phyloP scores from a whole-genome alignment of 2,113 vertebrate genomes.

The Stomatorhinus ivindoensis region DNA sequence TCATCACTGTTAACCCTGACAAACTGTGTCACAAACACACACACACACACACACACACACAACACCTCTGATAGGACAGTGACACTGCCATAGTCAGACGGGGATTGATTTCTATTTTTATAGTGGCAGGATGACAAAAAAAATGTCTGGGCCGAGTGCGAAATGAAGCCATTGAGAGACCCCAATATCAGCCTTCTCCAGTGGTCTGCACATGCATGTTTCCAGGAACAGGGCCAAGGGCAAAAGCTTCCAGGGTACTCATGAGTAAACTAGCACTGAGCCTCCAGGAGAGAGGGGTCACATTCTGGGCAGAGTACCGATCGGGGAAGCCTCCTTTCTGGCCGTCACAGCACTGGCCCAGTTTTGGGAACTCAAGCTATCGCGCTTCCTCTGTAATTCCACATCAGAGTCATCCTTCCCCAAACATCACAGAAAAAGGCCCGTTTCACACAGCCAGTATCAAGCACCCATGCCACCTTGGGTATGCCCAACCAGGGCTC shows the following conservation, averaged over 20 bases:
- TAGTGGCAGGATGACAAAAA: neutral
- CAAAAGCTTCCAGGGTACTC: neutral
- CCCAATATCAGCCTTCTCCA: neutral
- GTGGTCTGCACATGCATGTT: neutral
- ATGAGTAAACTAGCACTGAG: neutral
- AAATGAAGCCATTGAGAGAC: neutral
- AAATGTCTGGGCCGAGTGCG: neutral
- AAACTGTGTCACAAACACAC: neutral
- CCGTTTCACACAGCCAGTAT: neutral
- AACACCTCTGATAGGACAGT: neutral
- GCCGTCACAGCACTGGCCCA: neutral
- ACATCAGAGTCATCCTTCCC: neutral
- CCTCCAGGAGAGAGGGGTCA: neutral
- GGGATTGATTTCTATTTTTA: neutral
- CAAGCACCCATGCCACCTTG: neutral
- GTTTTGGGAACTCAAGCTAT: neutral
- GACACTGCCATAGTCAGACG: neutral
- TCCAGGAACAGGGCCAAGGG: neutral
- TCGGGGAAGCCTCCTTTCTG: neutral
- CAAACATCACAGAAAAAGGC: neutral
- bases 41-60: neutral
- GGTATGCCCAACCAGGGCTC: too few species aligned
- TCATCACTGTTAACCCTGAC: neutral
- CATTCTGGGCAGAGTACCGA: neutral
- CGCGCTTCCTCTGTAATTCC: neutral